Base-by-base conservation (phyloP, 1,140 invertebrate genomes). In the Leguminivora glycinivorella region DNA sequence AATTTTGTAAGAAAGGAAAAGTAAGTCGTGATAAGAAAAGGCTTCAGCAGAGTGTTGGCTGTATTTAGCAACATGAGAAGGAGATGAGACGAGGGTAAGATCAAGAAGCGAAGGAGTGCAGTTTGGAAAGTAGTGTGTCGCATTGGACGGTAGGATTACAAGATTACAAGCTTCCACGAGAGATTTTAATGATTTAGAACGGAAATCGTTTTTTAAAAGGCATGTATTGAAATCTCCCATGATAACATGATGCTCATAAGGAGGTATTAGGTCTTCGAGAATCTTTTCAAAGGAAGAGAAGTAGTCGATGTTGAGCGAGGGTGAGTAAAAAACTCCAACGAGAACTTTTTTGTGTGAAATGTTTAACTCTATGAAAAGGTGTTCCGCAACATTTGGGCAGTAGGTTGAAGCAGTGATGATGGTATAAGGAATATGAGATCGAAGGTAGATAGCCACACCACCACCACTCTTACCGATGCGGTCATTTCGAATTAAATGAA, bases 321-420 rank as follows among this genome's bases (percentile, higher is more conserved):
- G 75, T 38, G 72, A 72, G 38, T 79, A 79, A 7, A 72, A 34
- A n/a, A 77, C 73, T 10, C 73, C 72, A 25, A 77, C 31, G 14
- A 66, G 58, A 31, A 60, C 22, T 26, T 67, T 77, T 10, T 19
- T 3, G 7, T 63, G 52, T 19, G 40, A 34, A 9, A 75, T 1
- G 4, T 1, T 19, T 14, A 80, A 22, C 56, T 80, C 75, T 6
- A 76, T 29, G 47, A 80, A 75, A 5, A 80, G 7, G 26, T 78
- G 69, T 25, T 80, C 78, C 12, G 71, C 47, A n/a, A 63, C 34
- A 67, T 14, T 25, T 6, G 70, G 52, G 19, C 14, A 31, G 10
- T 68, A 67, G 22, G 71, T 67, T 29, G 79, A 75, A 9, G 10
- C 6, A 40, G n/a, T 24, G 29, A 73, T 12, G n/a, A 67, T 63